phyloP scores from a whole-genome alignment of 2,113 vertebrate genomes.

The Gila orcuttii region DNA sequence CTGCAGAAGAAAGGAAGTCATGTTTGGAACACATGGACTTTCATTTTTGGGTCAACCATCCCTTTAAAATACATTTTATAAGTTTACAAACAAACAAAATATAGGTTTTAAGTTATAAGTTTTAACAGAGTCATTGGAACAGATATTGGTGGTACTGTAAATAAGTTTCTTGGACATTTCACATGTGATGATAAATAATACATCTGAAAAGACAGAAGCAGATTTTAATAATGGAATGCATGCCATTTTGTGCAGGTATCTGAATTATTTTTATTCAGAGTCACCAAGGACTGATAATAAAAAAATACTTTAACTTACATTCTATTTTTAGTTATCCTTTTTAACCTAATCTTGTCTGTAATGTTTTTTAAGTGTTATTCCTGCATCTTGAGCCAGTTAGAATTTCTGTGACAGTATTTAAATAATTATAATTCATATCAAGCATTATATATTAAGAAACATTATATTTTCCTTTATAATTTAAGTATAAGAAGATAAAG shows the following conservation, averaged over 20 bases:
- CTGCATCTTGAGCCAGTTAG: neutral
- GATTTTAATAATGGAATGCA: neutral
- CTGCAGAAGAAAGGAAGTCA: neutral
- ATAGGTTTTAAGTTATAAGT: too few species aligned
- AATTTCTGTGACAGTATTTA: neutral
- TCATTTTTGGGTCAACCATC: neutral
- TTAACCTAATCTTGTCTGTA: neutral
- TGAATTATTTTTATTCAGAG: constrained; percentile 1
- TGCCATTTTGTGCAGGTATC: neutral
- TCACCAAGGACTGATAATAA: constrained; percentile 9
- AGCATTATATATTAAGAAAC: neutral
- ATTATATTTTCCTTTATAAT: neutral
- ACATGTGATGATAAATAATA: neutral
- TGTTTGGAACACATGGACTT: neutral
- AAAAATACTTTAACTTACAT: neutral
- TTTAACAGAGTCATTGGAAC: neutral
- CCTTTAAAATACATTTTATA: neutral
- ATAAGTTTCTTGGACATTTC: neutral
- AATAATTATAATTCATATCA: neutral
- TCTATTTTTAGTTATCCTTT: constrained; percentile 6
- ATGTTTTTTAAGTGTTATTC: neutral
- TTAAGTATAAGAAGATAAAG: neutral
- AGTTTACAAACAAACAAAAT: too few species aligned
- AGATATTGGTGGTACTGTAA: neutral
- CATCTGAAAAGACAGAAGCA: neutral